phyloP scores from a whole-genome alignment of 2,113 vertebrate genomes.

The Phaethon lepturus region DNA sequence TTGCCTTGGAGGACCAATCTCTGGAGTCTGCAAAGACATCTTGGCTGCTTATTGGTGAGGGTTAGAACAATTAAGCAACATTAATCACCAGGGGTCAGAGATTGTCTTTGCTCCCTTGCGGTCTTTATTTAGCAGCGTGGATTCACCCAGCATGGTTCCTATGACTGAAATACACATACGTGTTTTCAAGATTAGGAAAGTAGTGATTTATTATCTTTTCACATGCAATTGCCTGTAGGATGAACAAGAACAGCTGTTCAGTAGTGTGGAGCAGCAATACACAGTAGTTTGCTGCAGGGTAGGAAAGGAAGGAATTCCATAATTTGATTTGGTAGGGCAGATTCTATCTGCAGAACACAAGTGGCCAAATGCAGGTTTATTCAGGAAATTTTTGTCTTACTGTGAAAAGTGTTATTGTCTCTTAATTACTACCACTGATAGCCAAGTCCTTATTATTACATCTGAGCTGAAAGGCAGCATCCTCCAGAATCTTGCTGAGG shows the following conservation, averaged over 20 bases:
- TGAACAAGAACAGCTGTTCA: conserved; percentile 59
- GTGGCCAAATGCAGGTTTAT: conserved; percentile 37
- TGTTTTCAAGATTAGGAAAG: conserved; percentile 36
- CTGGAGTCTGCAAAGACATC: not conserved
- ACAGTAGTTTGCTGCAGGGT: conserved; percentile 41
- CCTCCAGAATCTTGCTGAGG: not conserved
- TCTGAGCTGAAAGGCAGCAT: conserved; percentile 13
- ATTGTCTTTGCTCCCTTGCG: not conserved
- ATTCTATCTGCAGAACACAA: not conserved
- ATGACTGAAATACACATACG: not conserved
- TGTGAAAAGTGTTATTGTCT: conserved; percentile 42
- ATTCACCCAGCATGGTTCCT: not conserved
- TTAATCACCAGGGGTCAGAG: conserved; percentile 1
- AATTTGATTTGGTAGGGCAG: conserved; percentile 38
- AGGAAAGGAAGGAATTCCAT: conserved; percentile 38
- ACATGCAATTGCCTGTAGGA: conserved; percentile 57
- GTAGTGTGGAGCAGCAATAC: conserved; percentile 21
- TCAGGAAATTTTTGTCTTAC: conserved; percentile 20
- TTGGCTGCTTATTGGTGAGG: not conserved
- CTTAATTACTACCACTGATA: not conserved
- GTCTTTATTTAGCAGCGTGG: not conserved
- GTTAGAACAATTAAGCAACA: not conserved
- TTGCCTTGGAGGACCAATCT: not conserved
- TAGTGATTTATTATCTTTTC: conserved; percentile 62
- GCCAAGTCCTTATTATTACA: conserved; percentile 41